Evolutionary conservation across 2,888 invertebrate species (phyloP), one percentile per base, ranked within the genome.

Genomic region (Taphrorychus bicolor): DNA sequence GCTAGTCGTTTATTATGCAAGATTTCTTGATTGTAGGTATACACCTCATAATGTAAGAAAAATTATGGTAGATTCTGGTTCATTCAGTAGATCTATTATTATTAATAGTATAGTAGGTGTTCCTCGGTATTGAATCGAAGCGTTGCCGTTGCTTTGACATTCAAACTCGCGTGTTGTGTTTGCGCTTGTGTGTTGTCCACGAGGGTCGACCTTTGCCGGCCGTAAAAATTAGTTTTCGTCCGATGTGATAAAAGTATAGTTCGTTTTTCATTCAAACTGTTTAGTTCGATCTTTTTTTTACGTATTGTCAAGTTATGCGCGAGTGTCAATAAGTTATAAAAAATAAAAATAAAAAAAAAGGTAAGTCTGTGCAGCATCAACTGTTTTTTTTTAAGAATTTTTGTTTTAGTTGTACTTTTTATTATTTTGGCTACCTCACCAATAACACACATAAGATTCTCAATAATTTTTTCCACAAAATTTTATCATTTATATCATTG

Each of bases 71-170:
- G n/a, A n/a, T n/a, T n/a, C n/a, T n/a, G n/a, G n/a, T 32, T 32
- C 32, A 11, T 1, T 32, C 9, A 32, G 32, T 9, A 32, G 11
- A 32, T 32, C 11, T 3, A 32, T 9, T 32, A 11, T 32, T 32
- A 32, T 2, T 11, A 32, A 11, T 32, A 32, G 32, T 2, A 32
- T 32, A 32, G 32, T 32, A 3, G 32, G 3, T 9, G 11, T 11
- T n/a, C 32, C 3, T 32, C 7, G 32, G 14, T 17, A 18, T 1
- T 49, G 61, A 41, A 61, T 53, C 52, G 61, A 61, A 61, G 53
- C 61, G 61, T 61, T 52, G 61, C 45, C 49, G 53, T 21, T 18
- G 14, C 42, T 22, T 41, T 61, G 61, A 61, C 61, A 61, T 61
- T 61, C 61, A 61, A 61, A 61, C 42, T 42, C 23, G 45, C 45